Conservation (phyloP, 2,113 vertebrate species). For the Eubucco bourcierii region DNA sequence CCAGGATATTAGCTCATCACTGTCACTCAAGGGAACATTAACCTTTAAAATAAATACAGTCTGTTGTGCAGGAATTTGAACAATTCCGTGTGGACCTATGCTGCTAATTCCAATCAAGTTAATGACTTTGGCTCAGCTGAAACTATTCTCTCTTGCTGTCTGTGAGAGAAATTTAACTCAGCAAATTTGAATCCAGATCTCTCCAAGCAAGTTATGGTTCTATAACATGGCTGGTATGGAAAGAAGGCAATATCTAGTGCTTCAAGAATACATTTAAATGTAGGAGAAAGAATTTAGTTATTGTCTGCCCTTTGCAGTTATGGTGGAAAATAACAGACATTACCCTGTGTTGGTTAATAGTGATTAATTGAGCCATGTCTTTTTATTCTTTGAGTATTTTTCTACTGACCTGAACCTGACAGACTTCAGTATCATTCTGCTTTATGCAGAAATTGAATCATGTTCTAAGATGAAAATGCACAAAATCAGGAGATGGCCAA, state of each 20-base stretch:
- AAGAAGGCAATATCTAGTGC: not conserved
- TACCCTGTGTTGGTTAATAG: not conserved
- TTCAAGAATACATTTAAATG: not conserved
- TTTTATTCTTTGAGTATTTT: not conserved
- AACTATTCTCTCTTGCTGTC: not conserved
- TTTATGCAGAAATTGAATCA: not conserved
- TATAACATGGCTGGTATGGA: not conserved
- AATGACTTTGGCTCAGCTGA: not conserved
- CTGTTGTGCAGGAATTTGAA: not conserved
- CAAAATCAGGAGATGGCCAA: not conserved
- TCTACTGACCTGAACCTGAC: not conserved
- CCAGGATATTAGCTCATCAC: not conserved
- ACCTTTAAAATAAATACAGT: not conserved
- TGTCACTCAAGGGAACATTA: not conserved
- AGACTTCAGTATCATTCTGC: not conserved
- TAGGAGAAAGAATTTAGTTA: not conserved
- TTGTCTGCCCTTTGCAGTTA: not conserved
- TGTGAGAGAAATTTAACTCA: not conserved
- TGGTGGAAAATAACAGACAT: not conserved
- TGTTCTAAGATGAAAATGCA: not conserved
- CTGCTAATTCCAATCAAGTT: not conserved
- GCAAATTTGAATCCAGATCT: not conserved
- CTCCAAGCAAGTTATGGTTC: not conserved
- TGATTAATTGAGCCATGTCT: not conserved
- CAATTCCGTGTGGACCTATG: not conserved